Evolutionary conservation across 2,888 invertebrate genomes (phyloP).

Genomic region (Sinodicranocentrus sp.): DNA sequence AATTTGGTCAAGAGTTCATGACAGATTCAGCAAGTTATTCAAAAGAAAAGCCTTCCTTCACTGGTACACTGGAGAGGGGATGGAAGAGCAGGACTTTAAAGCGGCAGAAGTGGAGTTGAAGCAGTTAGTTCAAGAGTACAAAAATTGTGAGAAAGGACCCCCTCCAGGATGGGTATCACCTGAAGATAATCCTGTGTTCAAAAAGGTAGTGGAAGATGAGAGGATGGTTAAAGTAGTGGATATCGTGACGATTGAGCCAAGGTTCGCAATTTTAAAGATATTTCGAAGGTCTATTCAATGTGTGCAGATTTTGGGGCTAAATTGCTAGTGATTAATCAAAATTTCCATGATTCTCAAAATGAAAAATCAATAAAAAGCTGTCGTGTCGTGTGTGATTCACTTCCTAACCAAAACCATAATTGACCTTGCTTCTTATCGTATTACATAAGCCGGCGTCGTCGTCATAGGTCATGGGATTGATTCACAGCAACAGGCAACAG

Average conservation of each 20-base stretch:
- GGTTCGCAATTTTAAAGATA: slow-evolving; percentile 4
- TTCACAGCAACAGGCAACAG: too few relatives aligned
- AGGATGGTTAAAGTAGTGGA: slow-evolving; percentile 26
- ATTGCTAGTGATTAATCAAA: slow-evolving; percentile 27
- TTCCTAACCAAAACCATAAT: too few relatives aligned
- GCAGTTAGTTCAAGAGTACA: slow-evolving; percentile 37
- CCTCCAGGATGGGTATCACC: slow-evolving; percentile 29
- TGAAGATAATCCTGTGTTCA: slow-evolving; percentile 35
- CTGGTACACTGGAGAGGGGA: slow-evolving; percentile 62
- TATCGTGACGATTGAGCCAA: slow-evolving; percentile 34
- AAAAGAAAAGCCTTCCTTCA: slow-evolving; percentile 59
- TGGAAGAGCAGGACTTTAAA: slow-evolving; percentile 50
- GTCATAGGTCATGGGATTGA: too few relatives aligned
- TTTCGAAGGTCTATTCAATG: slow-evolving; percentile 33
- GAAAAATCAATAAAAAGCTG: too few relatives aligned
- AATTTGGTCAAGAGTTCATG: slow-evolving; percentile 44
- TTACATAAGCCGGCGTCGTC: too few relatives aligned
- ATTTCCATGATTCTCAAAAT: too few relatives aligned
- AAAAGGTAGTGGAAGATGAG: slow-evolving; percentile 36
- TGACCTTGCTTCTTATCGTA: too few relatives aligned
- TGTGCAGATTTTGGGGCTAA: slow-evolving; percentile 20
- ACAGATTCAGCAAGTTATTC: slow-evolving; percentile 33
- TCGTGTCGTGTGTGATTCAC: too few relatives aligned
- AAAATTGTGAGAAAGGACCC: slow-evolving; percentile 7
- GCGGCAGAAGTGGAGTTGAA: slow-evolving; percentile 36